A percentile compares a stretch with the other conserved stretches of the same genome.
Conservation (phyloP, 1,140 invertebrate genomes). For the Philotrypesis tridentata region DNA sequence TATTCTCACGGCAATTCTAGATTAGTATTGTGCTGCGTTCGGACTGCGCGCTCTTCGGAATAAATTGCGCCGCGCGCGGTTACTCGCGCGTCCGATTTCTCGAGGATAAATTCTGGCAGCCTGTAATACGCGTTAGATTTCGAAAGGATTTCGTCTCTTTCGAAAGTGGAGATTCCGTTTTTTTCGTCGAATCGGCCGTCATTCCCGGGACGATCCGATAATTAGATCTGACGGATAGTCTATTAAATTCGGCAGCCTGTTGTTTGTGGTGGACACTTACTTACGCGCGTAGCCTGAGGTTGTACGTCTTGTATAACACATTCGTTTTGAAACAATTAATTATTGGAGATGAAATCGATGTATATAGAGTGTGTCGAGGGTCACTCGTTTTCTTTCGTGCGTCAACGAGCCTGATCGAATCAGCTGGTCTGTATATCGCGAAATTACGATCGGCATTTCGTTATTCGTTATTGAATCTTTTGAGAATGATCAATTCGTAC, state of each 20-base stretch:
- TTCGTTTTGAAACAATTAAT: not conserved
- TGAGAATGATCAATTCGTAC: too few species aligned
- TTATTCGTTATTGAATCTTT: too few species aligned
- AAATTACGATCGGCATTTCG: not conserved
- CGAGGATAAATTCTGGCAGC: not conserved
- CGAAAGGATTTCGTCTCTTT: not conserved
- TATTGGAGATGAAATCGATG: not conserved
- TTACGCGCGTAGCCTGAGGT: too few species aligned
- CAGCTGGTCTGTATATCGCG: not conserved
- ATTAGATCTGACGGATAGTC: too few species aligned
- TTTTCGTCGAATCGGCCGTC: too few species aligned
- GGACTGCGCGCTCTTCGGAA: not conserved
- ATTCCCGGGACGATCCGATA: too few species aligned
- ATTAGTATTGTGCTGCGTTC: slow-evolving; percentile 1
- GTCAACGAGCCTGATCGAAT: not conserved
- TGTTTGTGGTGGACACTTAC: too few species aligned
- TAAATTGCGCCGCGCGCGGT: not conserved
- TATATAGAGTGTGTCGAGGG: not conserved
- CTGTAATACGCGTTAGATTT: not conserved
- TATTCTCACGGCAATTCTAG: slow-evolving; percentile 35
- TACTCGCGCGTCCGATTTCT: slow-evolving; percentile 1
- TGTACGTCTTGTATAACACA: not conserved
- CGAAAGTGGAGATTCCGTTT: too few species aligned
- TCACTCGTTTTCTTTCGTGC: too few species aligned
- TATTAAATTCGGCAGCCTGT: too few species aligned